Conservation (phyloP, 92 coral and sea anemone species). For the Blastomussa wellsi region DNA sequence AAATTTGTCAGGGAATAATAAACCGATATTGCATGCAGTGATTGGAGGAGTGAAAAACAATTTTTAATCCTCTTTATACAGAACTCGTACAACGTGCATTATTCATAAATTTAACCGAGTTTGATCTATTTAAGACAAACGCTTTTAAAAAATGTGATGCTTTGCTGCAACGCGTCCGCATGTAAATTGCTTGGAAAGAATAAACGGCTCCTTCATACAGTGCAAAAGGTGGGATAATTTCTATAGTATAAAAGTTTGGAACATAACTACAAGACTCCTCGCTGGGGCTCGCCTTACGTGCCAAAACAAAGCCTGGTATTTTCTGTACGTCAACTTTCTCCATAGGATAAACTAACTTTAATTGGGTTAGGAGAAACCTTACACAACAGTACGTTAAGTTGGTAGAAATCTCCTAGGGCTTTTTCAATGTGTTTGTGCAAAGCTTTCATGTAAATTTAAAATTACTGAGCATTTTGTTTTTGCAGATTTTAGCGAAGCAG, state of each 20-base stretch:
- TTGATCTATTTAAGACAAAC: slow-evolving; percentile 3
- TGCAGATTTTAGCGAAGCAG: slow-evolving; percentile 13
- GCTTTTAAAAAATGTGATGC: neutral
- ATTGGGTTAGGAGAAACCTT: slow-evolving; percentile 18
- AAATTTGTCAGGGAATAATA: slow-evolving; percentile 20
- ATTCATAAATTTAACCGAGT: slow-evolving; percentile 27
- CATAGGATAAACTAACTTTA: slow-evolving; percentile 24
- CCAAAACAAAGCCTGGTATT: slow-evolving; percentile 2
- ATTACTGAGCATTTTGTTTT: neutral
- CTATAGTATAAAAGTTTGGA: neutral
- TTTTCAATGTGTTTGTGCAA: neutral
- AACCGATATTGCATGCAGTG: neutral
- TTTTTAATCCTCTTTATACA: slow-evolving; percentile 6
- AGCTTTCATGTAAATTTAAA: neutral
- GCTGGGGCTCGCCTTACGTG: neutral
- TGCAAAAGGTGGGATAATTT: neutral
- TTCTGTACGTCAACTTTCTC: slow-evolving; percentile 7
- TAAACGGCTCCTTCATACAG: neutral
- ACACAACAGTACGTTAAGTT: neutral
- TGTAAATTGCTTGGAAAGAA: neutral
- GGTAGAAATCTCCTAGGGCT: slow-evolving; percentile 11
- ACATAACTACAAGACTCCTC: neutral
- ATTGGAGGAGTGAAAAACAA: slow-evolving; percentile 33
- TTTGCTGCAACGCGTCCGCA: neutral
- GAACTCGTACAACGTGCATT: neutral